Evolutionary conservation across 2,797 vertebrate genomes (phyloP), one percentile per base, ranked within the genome.

Genomic region (Anniella stebbinsi): DNA sequence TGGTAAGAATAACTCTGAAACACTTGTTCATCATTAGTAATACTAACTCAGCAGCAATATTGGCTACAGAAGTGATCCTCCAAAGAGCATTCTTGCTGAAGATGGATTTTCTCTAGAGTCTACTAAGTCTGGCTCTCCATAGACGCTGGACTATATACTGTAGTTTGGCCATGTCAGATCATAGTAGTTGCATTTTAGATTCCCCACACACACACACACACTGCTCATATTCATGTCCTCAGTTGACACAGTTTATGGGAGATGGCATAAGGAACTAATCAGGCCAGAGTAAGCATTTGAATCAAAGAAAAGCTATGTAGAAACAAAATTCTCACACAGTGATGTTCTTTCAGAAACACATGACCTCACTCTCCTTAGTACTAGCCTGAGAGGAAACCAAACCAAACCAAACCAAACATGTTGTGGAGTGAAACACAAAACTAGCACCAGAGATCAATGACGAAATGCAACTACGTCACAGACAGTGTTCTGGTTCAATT

Each of bases 291-390:
- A 95, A 92, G 88, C 87, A 91, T 88, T 91, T 94, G 93, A 96
- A 88, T 95, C 83, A 91, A 94, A 95, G 91, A 94, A 83, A 94
- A 91, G 36, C 23, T 89, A 93, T 89, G 89, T 57, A 89, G 82
- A 94, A 93, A 95, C 89, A 95, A 96, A 96, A 94, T 88, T 91
- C 92, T 94, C 77, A 92, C 93, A 92, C 93, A 90, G 90, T 66
- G 88, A 89, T 92, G 85, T 41, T 93, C 83, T 96, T 95, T 94
- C 57, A 93, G 94, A 96, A 89, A 92, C 0, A 6, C 36, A 89
- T 92, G 90, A 95, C 91, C 85, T 95, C 93, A 95, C 94, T 93
- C 91, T 95, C 93, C 90, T 72, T 87, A 70, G n/a, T 57, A 86
- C 73, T 66, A 91, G 51, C 72, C 54, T 88, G 87, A 91, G 88